These are phyloP conservation scores for Tympanoctomys barrerae DNA, from an alignment of 2,797 vertebrate species.

Conservation along the genomic window DNA sequence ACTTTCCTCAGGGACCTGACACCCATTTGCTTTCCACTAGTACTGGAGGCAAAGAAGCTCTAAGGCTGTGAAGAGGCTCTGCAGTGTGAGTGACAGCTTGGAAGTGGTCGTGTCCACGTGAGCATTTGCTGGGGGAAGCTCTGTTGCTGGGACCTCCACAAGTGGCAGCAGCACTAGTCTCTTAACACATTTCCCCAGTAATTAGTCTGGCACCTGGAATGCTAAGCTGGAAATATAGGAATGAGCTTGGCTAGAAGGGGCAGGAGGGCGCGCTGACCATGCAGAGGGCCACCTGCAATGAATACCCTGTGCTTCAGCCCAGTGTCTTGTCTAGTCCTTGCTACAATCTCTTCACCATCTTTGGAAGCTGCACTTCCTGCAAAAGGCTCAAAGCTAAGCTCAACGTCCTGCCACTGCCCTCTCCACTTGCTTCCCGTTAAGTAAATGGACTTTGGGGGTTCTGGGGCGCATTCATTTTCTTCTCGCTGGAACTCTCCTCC, in stretches of 20 bases:
- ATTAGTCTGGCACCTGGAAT: not conserved
- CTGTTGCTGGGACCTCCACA: not conserved
- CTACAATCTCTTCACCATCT: not conserved
- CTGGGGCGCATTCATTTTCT: not conserved
- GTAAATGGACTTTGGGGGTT: not conserved
- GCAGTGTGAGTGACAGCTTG: not conserved
- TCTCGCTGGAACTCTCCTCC: not conserved
- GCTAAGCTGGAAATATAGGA: not conserved
- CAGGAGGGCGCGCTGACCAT: not conserved
- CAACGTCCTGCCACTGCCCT: not conserved
- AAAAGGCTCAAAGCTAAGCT: not conserved
- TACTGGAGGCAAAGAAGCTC: not conserved
- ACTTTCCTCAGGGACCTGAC: not conserved
- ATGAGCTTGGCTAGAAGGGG: rapidly evolving
- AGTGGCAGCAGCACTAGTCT: not conserved
- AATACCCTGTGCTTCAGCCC: not conserved
- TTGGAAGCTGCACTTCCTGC: not conserved
- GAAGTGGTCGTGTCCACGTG: not conserved
- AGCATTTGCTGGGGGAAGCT: not conserved
- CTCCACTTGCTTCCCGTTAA: not conserved
- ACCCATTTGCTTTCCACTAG: not conserved
- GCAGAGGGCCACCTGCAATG: not conserved
- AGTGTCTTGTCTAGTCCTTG: not conserved
- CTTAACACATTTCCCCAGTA: not conserved
- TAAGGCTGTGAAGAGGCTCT: not conserved